phyloP scores from a whole-genome alignment of 2,888 invertebrate species.

The Eucera pruinosa region DNA sequence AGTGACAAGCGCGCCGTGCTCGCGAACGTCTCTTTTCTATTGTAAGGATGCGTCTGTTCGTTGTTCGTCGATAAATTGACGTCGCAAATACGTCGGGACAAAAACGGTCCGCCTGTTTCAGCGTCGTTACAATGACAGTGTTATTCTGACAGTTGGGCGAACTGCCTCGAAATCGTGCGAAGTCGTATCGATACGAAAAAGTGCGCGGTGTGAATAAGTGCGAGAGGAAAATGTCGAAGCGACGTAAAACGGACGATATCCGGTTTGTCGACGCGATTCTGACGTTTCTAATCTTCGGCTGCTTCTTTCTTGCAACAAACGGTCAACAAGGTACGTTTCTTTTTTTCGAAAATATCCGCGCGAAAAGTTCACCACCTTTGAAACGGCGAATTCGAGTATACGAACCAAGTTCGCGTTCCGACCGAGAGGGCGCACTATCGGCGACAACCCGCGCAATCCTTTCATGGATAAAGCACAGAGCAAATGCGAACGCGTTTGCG shows the following conservation, averaged over 20 bases:
- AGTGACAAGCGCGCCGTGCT: conserved; percentile 68
- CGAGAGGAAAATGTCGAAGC: conserved; percentile 44
- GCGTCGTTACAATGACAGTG: conserved; percentile 38
- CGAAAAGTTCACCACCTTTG: background rate
- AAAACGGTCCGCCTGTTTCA: conserved; percentile 1
- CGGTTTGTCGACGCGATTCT: conserved; percentile 21
- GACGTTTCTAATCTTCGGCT: conserved; percentile 54
- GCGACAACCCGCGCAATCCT: conserved; percentile 38
- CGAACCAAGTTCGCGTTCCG: conserved; percentile 26
- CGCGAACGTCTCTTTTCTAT: conserved; percentile 52
- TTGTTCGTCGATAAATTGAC: conserved; percentile 19
- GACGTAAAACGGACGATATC: background rate
- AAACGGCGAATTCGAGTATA: conserved; percentile 18
- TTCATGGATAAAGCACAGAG: conserved; percentile 50
- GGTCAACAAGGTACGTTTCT: conserved; percentile 57
- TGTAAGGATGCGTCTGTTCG: conserved; percentile 41
- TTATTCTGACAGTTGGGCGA: conserved; percentile 27
- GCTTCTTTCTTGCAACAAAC: conserved; percentile 27
- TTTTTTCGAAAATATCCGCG: conserved; percentile 18
- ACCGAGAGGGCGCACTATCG: conserved; percentile 40
- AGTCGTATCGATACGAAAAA: conserved; percentile 15
- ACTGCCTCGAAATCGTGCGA: conserved; percentile 24
- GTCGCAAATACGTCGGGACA: background rate
- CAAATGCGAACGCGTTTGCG: conserved; percentile 18
- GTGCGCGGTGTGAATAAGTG: conserved; percentile 24